phyloP scores from a whole-genome alignment of 1,140 invertebrate genomes.

The Oryctes rhinoceros region DNA sequence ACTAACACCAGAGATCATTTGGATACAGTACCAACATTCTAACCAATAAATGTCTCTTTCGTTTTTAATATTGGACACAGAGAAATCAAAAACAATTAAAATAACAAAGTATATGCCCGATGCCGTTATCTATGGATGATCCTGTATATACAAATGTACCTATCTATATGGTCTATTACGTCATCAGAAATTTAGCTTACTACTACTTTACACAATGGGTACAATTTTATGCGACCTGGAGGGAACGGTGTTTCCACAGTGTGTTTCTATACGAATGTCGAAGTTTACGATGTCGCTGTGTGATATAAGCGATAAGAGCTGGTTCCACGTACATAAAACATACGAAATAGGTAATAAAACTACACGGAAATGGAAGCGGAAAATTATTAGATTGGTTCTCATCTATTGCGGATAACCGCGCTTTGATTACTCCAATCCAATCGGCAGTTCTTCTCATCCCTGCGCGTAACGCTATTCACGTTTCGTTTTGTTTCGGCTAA shows the following conservation, averaged over 20 bases:
- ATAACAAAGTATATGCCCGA: too few species aligned
- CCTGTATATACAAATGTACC: too few species aligned
- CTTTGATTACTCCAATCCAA: slow-evolving; percentile 50
- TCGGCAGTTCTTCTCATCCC: slow-evolving; percentile 30
- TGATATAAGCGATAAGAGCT: slow-evolving; percentile 46
- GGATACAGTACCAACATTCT: too few species aligned
- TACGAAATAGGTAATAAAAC: slow-evolving; percentile 48
- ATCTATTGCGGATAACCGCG: slow-evolving; percentile 50
- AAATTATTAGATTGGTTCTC: slow-evolving; percentile 50
- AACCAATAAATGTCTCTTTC: too few species aligned
- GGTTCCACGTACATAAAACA: slow-evolving; percentile 46
- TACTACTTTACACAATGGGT: too few species aligned
- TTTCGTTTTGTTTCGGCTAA: background rate
- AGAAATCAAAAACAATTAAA: too few species aligned
- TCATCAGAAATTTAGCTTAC: too few species aligned
- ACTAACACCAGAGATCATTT: too few species aligned
- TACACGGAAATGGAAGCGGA: slow-evolving; percentile 47
- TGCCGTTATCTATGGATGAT: too few species aligned
- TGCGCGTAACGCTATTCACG: background rate
- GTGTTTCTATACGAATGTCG: background rate
- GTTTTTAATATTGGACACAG: too few species aligned
- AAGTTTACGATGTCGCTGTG: background rate
- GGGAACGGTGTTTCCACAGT: background rate
- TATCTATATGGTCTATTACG: too few species aligned
- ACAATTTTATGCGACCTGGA: too few species aligned